Base-by-base conservation (phyloP, 2,888 invertebrate species). In the Thalpophila matura region DNA sequence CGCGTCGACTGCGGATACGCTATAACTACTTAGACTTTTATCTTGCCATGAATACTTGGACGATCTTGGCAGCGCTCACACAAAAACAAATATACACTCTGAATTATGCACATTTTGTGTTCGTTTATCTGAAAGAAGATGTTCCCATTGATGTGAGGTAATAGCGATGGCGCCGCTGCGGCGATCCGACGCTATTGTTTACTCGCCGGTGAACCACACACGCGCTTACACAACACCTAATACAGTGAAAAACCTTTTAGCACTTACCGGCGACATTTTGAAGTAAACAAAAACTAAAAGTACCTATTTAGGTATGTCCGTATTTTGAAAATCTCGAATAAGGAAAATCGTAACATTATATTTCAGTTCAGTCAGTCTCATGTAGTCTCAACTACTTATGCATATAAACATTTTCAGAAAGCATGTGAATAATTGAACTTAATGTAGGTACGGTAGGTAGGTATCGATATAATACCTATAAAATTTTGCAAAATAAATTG, bases 131-230 rank as follows among this genome's bases (percentile, higher is more conserved):
- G 80, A 74, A 77, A 82, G 82, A 79, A 79, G 85, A 82, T 80
- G 77, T 79, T 80, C 78, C 78, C 83, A 84, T 83, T 86, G 86
- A 86, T 79, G 84, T 82, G 81, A 77, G 80, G 85, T 90, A 91
- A 92, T 86, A 88, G 86, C 78, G 56, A 58, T 85, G 93, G 93
- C 92, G 93, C 91, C 93, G 80, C 42, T 40, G 79, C 63, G 86
- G 68, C 87, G 89, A 82, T 78, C 74, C 74, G 71, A 47, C 63
- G 60, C 81, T 80, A 89, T 89, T 90, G 89, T 91, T 86, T 86
- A 85, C 80, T 76, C 62, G 66, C 49, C 62, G 55, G 59, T 62
- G 60, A 62, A 69, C 63, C 73, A 67, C 66, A 64, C 61, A 62
- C 51, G 55, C 72, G 58, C 75, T 74, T 65, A 73, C 58, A 66